These are phyloP conservation scores for Lasioglossum morio DNA, from an alignment of 2,888 invertebrate genomes.

Conservation along the genomic window DNA sequence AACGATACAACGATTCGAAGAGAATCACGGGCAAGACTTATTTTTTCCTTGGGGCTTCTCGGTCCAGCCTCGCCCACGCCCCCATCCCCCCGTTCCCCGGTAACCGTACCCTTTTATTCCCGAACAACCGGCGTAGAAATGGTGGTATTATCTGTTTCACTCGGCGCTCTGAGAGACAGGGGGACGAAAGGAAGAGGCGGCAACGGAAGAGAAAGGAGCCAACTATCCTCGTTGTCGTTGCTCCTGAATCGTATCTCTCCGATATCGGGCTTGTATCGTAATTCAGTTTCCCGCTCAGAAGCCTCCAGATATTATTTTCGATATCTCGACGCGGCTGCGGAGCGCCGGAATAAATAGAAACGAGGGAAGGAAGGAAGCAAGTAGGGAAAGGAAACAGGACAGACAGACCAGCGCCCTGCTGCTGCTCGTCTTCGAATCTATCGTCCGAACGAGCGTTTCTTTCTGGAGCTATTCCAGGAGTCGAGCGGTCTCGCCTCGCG, in stretches of 20 bases:
- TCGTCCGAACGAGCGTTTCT: neutral
- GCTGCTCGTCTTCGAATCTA: neutral
- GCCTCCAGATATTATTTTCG: constrained; percentile 76
- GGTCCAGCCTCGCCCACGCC: neutral
- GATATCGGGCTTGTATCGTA: constrained; percentile 69
- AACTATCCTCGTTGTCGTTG: constrained; percentile 51
- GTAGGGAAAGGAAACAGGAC: neutral
- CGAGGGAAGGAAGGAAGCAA: neutral
- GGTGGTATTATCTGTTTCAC: constrained; percentile 76
- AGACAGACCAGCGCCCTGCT: neutral
- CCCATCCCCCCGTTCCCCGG: neutral
- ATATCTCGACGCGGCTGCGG: constrained; percentile 63
- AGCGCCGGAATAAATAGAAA: constrained; percentile 62
- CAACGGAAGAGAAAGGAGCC: neutral
- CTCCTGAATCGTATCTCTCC: constrained; percentile 64
- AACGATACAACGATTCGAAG: constrained; percentile 43
- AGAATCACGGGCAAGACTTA: constrained; percentile 59
- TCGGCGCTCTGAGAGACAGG: constrained; percentile 16
- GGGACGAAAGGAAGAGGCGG: constrained; percentile 16
- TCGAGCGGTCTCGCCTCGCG: neutral
- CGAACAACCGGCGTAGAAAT: constrained; percentile 68
- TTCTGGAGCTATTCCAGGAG: neutral
- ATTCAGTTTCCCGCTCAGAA: constrained; percentile 72
- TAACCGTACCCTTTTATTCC: constrained; percentile 48
- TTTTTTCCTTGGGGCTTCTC: constrained; percentile 35